These are phyloP conservation scores for Poeciliopsis occidentalis DNA, from an alignment of 2,113 vertebrate genomes.

Conservation along the genomic window DNA sequence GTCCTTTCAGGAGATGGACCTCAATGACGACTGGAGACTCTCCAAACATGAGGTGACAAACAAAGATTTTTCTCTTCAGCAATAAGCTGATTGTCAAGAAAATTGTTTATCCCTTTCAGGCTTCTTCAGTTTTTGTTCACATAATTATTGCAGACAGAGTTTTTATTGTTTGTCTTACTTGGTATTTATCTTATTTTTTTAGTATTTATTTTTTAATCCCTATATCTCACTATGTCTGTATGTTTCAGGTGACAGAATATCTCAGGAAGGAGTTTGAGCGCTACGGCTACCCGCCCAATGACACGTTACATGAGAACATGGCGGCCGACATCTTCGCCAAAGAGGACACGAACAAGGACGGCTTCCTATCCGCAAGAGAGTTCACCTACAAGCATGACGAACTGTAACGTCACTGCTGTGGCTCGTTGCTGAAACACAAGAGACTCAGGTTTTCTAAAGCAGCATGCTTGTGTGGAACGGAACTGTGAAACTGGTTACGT, in stretches of 20 bases:
- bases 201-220: not conserved
- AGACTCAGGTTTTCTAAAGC: slow-evolving; percentile 29
- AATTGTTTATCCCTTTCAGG: not conserved
- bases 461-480: slow-evolving; percentile 3
- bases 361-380: slow-evolving; percentile 95
- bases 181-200: not conserved
- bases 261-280: slow-evolving; percentile 93
- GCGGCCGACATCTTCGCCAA: slow-evolving; percentile 93
- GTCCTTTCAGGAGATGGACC: slow-evolving; percentile 98
- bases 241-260: slow-evolving; percentile 89
- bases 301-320: slow-evolving; percentile 92
- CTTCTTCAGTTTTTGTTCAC: no score
- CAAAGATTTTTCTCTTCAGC: not conserved
- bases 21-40: slow-evolving; percentile 97
- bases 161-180: no score
- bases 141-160: no score
- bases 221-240: slow-evolving; percentile 23
- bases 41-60: slow-evolving; percentile 88
- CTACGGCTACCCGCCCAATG: slow-evolving; percentile 89
- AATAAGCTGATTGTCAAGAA: not conserved
- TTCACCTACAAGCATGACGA: slow-evolving; percentile 97
- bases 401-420: slow-evolving; percentile 75
- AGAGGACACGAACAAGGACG: slow-evolving; percentile 94
- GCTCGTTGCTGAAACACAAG: not conserved
- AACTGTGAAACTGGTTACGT: not conserved